Evolutionary conservation across 2,113 vertebrate species (phyloP).

Genomic region (Lutjanus erythropterus): DNA sequence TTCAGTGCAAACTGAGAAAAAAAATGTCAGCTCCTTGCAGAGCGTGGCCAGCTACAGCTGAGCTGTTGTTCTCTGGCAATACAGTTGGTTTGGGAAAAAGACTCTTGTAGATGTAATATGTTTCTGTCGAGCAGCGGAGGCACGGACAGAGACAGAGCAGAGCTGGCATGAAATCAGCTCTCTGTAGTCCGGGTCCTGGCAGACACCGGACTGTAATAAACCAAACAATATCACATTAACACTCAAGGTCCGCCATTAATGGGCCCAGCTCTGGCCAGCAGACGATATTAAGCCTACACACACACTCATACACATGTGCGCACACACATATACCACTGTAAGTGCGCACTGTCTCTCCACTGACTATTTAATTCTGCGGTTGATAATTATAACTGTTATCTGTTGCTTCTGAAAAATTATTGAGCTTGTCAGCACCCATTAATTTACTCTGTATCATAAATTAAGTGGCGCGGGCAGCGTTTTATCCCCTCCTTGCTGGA

Average conservation of each 20-base stretch:
- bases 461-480: slow-evolving; percentile 55
- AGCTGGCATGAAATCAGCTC: slow-evolving; percentile 50
- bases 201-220: slow-evolving; percentile 70
- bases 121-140: slow-evolving; percentile 38
- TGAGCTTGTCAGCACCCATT: slow-evolving; percentile 75
- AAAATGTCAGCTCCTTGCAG: slow-evolving; percentile 11
- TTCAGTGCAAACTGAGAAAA: background rate
- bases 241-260: slow-evolving; percentile 62
- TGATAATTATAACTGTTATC: slow-evolving; percentile 77
- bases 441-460: slow-evolving; percentile 72
- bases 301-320: background rate
- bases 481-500: slow-evolving; percentile 51
- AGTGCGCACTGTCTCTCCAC: slow-evolving; percentile 25
- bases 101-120: slow-evolving; percentile 37
- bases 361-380: slow-evolving; percentile 60
- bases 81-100: slow-evolving; percentile 18
- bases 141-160: slow-evolving; percentile 3
- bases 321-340: background rate
- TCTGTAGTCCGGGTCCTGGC: slow-evolving; percentile 52
- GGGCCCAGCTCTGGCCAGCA: slow-evolving; percentile 44
- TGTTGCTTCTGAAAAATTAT: slow-evolving; percentile 69
- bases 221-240: slow-evolving; percentile 80
- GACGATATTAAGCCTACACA: slow-evolving; percentile 18
- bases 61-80: slow-evolving; percentile 34
- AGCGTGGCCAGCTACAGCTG: slow-evolving; percentile 12